Evolutionary conservation across 2,113 vertebrate genomes (phyloP), one percentile per base, ranked within the genome.

Genomic region (Myiopsitta monachus): DNA sequence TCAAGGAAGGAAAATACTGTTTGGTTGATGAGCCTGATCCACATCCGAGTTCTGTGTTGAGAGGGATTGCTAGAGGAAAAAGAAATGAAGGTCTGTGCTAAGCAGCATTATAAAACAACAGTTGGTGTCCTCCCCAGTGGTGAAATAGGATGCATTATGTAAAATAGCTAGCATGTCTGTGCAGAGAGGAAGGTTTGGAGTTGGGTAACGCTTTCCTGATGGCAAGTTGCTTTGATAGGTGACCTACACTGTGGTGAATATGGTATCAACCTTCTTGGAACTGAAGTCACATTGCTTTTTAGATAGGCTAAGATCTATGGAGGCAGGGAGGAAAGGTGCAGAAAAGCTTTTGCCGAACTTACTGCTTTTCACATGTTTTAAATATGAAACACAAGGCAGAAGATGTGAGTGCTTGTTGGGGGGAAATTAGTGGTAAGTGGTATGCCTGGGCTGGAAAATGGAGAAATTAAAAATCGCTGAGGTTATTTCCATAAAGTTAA

Each of bases 231-330:
- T 67, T 66, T 1, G 0, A 11, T 62, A 24, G 39, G n/a, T 78
- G 38, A 30, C 19, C 7, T 74, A 13, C 1, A 0, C 27, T 28
- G n/a, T 2, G 1, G 31, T 4, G 31, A 66, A 26, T 13, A 4
- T 9, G 36, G 19, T 51, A 33, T 15, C 18, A 12, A 8, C 28
- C 18, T 39, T 27, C 66, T 38, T 52, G 69, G 21, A 33, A 19
- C 15, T 49, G 23, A 28, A 28, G 7, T 39, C 12, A 3, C n/a
- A 4, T 18, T 67, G 22, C 18, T 11, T 68, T 51, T 63, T 43
- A 55, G 16, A 3, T 41, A 73, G 17, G 24, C 59, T 39, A 3
- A 57, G 33, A 36, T 68, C 23, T 49, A 2, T 17, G 17, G 16
- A 10, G 22, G 22, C 57, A 59, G 22, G 33, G n/a, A 59, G 38